Evolutionary conservation across 2,888 invertebrate species (phyloP).

Genomic region (Stictocephala bisonia): DNA sequence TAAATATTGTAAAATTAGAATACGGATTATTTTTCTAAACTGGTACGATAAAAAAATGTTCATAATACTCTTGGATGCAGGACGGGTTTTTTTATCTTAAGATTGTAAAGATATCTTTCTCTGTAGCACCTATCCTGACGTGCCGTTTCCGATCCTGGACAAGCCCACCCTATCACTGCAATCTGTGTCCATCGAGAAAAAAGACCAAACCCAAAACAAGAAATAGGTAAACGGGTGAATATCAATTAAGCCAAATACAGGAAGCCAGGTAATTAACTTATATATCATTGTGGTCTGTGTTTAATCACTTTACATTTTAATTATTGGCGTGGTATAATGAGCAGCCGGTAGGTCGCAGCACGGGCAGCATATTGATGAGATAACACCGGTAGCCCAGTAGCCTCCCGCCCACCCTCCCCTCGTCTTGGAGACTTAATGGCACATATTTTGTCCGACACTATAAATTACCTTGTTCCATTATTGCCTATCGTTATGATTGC

Average conservation of each 20-base stretch:
- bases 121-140: too few relatives aligned
- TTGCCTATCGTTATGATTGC: constrained; percentile 36
- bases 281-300: constrained; percentile 36
- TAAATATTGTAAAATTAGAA: too few relatives aligned
- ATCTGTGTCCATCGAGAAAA: too few relatives aligned
- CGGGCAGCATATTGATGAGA: constrained; percentile 34
- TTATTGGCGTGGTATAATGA: constrained; percentile 45
- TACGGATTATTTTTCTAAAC: too few relatives aligned
- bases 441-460: constrained; percentile 38
- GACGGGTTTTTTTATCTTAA: too few relatives aligned
- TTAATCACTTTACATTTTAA: constrained; percentile 46
- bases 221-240: constrained; percentile 2
- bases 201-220: constrained; percentile 11
- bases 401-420: background rate
- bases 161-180: too few relatives aligned
- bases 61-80: too few relatives aligned
- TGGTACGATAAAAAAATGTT: too few relatives aligned
- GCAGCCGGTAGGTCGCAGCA: background rate
- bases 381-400: constrained; percentile 26
- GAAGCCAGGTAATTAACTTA: constrained; percentile 35
- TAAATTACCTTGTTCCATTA: constrained; percentile 37
- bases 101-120: too few relatives aligned
- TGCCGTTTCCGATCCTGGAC: too few relatives aligned
- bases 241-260: constrained; percentile 36
- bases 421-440: constrained; percentile 29